Conservation (phyloP, 2,797 vertebrate genomes). For the Eospalax fontanierii region DNA sequence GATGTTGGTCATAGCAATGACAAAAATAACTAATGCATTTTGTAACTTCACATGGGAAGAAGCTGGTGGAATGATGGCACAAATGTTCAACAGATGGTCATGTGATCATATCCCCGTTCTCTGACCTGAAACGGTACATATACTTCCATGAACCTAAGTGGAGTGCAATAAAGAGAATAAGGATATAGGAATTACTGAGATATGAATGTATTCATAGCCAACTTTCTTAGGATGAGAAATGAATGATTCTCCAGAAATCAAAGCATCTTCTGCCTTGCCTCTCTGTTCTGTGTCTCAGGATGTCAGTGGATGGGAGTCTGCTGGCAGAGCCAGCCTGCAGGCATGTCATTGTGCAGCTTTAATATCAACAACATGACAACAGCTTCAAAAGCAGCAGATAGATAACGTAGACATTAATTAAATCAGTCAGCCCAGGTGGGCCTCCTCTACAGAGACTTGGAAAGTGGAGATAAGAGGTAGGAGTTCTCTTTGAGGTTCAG, state of each 20-base stretch:
- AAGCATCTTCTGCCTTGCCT: slow-evolving; percentile 34
- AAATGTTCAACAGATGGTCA: not conserved
- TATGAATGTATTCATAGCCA: slow-evolving; percentile 52
- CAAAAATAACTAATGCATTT: not conserved
- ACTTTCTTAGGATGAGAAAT: slow-evolving; percentile 58
- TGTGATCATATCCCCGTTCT: not conserved
- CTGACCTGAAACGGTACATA: not conserved
- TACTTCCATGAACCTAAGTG: not conserved
- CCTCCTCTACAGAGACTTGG: slow-evolving; percentile 78
- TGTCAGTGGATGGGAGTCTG: slow-evolving; percentile 63
- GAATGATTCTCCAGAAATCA: slow-evolving; percentile 53
- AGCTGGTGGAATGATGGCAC: not conserved
- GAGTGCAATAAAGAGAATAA: not conserved
- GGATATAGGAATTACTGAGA: slow-evolving; percentile 15
- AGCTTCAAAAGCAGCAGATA: slow-evolving; percentile 85
- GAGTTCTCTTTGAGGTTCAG: slow-evolving; percentile 74
- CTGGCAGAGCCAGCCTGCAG: slow-evolving; percentile 74
- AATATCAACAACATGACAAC: slow-evolving; percentile 83
- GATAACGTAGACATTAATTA: slow-evolving; percentile 86
- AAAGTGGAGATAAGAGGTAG: slow-evolving; percentile 80
- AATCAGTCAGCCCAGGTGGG: slow-evolving; percentile 82
- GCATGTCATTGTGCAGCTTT: slow-evolving; percentile 66
- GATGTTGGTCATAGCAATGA: not conserved
- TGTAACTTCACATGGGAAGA: not conserved
- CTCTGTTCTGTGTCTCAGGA: slow-evolving; percentile 30